phyloP scores from a whole-genome alignment of 2,888 invertebrate species.

The Netelia melanura region DNA sequence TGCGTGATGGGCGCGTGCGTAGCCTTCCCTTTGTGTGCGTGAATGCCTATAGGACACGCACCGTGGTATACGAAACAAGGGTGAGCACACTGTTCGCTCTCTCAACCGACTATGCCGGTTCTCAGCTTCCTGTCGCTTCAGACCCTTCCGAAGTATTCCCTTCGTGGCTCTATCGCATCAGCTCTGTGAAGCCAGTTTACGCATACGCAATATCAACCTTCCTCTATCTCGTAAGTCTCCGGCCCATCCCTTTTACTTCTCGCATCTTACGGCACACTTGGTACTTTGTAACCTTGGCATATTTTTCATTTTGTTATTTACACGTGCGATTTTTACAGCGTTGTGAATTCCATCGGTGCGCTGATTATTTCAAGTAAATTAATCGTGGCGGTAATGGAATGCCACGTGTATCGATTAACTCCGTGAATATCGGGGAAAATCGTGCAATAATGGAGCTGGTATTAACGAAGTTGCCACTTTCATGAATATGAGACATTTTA shows the following conservation, averaged over 20 bases:
- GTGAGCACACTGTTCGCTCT: neutral
- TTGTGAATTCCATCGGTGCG: too few relatives aligned
- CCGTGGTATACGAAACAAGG: slow-evolving; percentile 10
- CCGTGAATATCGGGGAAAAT: too few relatives aligned
- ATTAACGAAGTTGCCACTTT: too few relatives aligned
- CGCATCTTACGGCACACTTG: neutral
- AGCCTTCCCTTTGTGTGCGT: neutral
- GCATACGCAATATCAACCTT: slow-evolving; percentile 28
- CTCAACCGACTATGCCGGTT: slow-evolving; percentile 17
- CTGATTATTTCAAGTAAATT: too few relatives aligned
- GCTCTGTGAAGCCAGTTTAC: slow-evolving; percentile 12
- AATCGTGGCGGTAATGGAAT: too few relatives aligned
- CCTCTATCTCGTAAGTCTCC: slow-evolving; percentile 6
- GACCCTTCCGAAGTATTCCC: neutral
- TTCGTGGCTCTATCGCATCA: neutral
- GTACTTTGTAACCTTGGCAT: neutral
- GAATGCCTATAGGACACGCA: neutral
- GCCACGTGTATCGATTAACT: too few relatives aligned
- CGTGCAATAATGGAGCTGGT: too few relatives aligned
- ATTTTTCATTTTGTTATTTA: too few relatives aligned
- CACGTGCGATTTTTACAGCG: too few relatives aligned
- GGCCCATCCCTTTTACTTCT: slow-evolving; percentile 28
- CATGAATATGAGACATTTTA: too few relatives aligned
- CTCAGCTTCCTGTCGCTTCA: slow-evolving; percentile 36
- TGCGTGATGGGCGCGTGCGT: slow-evolving; percentile 1